Base-by-base conservation (phyloP, 1,140 invertebrate genomes). In the Phymastichus coffea region DNA sequence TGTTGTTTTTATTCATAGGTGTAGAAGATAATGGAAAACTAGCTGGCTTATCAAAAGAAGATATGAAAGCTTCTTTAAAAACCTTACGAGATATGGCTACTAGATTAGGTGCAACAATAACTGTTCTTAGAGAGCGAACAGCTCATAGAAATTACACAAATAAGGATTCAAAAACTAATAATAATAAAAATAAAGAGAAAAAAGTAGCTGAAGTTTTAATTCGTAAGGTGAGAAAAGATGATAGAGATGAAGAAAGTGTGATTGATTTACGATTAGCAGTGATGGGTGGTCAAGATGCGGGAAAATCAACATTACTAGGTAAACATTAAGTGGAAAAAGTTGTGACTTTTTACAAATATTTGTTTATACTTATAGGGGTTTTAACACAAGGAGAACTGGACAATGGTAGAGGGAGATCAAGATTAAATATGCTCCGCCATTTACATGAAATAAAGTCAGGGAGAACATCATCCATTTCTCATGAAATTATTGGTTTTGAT, bases 381-480 rank as follows among this genome's bases (percentile, higher is more conserved):
- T 78, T 99, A 12, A 98, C 95, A 1, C 94, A 98, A 78, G 95
- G 96, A 19, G 91, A 93, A 77, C 79, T 96, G 48, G 97, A 99
- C 75, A 98, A 99, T 81, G 97, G 97, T 0, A 79, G 93, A 62
- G 97, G 97, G 14, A 87, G 91, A 69, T 94, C 97, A 0, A 84
- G 97, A 33, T 79, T 99, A 0, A 99, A 98, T 79, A 91, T 98
- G 84, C 95, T 99, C 74, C 80, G 96, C 10, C 96, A 99, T 76
- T 81, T 96, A 62, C 97, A 99, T 79, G 97, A 99, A 79, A 93
- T 99, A 65, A 92, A 94, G 76, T 92, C 93, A 30, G 97, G 97
- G 9, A 84, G 95, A 62, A 99, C 97, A 0, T 97, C 94, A 1
- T 97, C 94, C 12, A 95, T 99, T 61, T 95, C 93, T 61, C 93